phyloP scores from a whole-genome alignment of 2,113 vertebrate genomes.

The Clinocottus analis region DNA sequence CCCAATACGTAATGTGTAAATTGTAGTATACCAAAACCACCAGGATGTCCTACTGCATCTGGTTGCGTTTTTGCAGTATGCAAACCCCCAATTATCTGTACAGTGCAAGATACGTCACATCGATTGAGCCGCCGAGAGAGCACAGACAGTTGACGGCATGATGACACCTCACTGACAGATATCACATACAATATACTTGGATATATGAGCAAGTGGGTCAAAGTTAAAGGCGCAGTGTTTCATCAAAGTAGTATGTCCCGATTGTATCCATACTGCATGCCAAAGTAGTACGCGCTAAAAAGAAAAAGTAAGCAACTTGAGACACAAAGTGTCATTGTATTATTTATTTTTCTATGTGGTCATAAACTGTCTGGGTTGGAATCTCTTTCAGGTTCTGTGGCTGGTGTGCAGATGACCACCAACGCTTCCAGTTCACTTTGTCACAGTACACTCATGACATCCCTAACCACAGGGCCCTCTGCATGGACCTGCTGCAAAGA shows the following conservation, averaged over 20 bases:
- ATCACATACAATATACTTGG: not conserved
- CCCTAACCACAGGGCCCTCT: slow-evolving; percentile 85
- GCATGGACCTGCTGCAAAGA: slow-evolving; percentile 89
- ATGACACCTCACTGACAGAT: not conserved
- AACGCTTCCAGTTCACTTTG: slow-evolving; percentile 85
- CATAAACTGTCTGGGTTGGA: slow-evolving; percentile 1
- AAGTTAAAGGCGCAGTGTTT: not conserved
- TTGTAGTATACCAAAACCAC: not conserved
- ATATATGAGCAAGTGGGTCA: not conserved
- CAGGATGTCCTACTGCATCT: not conserved
- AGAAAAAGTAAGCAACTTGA: not conserved
- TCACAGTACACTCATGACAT: slow-evolving; percentile 85
- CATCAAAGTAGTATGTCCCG: not conserved
- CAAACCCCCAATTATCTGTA: not conserved
- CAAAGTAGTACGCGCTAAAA: not conserved
- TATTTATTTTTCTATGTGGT: slow-evolving; percentile 5
- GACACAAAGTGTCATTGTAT: not conserved
- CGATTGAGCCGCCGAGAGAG: not conserved
- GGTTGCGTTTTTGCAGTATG: not conserved
- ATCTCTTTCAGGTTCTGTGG: slow-evolving; percentile 81
- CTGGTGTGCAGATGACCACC: slow-evolving; percentile 87
- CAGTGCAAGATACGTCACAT: not conserved
- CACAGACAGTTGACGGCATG: not conserved
- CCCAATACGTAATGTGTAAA: not conserved
- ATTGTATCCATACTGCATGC: not conserved